Evolutionary conservation across 2,113 vertebrate genomes (phyloP).

Genomic region (Tetraodon nigroviridis): DNA sequence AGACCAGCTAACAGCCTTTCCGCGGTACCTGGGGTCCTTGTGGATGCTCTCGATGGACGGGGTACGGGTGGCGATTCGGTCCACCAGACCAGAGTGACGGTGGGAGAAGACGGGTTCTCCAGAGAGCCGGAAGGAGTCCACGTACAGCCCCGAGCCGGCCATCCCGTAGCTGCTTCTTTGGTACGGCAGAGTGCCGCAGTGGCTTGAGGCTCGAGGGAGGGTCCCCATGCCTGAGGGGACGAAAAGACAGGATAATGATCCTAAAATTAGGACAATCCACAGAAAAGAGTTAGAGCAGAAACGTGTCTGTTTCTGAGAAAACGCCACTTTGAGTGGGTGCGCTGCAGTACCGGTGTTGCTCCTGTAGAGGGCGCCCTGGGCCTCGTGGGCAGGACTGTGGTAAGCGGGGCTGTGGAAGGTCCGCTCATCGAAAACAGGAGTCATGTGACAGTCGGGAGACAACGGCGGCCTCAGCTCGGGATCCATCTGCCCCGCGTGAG

Average conservation of each 20-base stretch:
- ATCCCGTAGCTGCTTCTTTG: slow-evolving; percentile 88
- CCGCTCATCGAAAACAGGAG: slow-evolving; percentile 88
- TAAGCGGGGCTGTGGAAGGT: slow-evolving; percentile 75
- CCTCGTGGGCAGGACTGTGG: slow-evolving; percentile 72
- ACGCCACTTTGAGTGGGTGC: not conserved
- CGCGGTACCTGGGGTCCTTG: slow-evolving; percentile 87
- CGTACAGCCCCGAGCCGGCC: slow-evolving; percentile 80
- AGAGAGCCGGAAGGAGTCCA: slow-evolving; percentile 82
- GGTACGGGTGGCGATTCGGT: slow-evolving; percentile 83
- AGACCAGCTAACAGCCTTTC: too few species aligned
- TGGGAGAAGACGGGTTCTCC: slow-evolving; percentile 75
- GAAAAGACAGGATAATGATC: not conserved
- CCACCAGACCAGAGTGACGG: slow-evolving; percentile 67
- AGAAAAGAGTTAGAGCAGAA: slow-evolving; percentile 17
- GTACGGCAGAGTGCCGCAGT: slow-evolving; percentile 90
- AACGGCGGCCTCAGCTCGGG: slow-evolving; percentile 81
- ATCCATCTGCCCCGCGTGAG: slow-evolving; percentile 68
- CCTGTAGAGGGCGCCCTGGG: slow-evolving; percentile 75
- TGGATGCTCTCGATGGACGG: slow-evolving; percentile 96
- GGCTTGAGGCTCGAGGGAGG: slow-evolving; percentile 87
- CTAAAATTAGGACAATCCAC: not conserved
- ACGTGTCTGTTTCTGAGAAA: slow-evolving; percentile 2
- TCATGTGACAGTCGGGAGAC: slow-evolving; percentile 91
- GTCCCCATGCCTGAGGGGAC: slow-evolving; percentile 61
- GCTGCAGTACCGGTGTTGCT: slow-evolving; percentile 77